Percentiles rank a stretch among this genome's conserved stretches.
phyloP scores from a whole-genome alignment of 2,113 vertebrate species.

The Plecotus auritus region DNA sequence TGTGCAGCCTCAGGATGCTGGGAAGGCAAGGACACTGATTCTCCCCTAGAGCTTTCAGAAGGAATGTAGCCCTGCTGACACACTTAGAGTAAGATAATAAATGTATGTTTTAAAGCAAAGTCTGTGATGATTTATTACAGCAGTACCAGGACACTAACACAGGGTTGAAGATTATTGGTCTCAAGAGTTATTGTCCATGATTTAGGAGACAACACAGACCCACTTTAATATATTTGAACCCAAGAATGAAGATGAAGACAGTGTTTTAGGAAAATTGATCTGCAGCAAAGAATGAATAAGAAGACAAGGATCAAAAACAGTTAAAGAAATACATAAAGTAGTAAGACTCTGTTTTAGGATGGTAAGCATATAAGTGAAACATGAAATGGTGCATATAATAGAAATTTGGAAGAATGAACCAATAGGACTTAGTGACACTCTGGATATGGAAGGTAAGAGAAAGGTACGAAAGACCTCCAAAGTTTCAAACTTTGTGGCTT shows the following conservation, averaged over 20 bases:
- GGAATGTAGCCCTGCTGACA: accelerated
- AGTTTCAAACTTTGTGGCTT: not conserved
- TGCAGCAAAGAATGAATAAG: not conserved
- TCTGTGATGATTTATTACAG: not conserved
- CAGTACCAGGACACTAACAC: not conserved
- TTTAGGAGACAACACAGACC: not conserved
- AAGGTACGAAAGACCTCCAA: not conserved
- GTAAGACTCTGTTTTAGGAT: not conserved
- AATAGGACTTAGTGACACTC: not conserved
- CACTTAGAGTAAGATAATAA: not conserved
- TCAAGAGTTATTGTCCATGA: not conserved
- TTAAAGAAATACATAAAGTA: not conserved
- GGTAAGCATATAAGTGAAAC: not conserved
- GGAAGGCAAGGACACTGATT: not conserved
- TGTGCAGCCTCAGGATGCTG: not conserved
- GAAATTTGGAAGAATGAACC: not conserved
- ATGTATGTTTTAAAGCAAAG: not conserved
- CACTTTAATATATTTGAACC: not conserved
- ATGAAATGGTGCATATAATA: not conserved
- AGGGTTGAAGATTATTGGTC: not conserved
- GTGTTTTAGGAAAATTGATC: not conserved
- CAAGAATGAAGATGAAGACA: not conserved
- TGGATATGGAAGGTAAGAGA: not conserved
- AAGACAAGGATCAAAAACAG: not conserved
- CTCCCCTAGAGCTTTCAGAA: not conserved